Evolutionary conservation across 2,113 vertebrate species (phyloP).

Genomic region (Sturnira hondurensis): DNA sequence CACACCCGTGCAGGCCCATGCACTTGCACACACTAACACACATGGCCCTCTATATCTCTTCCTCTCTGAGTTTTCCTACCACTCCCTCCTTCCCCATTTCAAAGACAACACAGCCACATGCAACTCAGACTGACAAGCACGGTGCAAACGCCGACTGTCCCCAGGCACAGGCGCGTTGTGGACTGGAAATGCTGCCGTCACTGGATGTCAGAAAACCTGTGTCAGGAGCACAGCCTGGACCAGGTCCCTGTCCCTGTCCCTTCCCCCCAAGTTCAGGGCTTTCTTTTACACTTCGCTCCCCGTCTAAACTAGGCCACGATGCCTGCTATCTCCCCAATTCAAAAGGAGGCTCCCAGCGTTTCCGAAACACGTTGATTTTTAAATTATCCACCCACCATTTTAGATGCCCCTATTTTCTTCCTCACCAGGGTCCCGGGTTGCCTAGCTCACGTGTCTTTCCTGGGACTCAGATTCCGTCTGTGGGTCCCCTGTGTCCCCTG

Average conservation of each 20-base stretch:
- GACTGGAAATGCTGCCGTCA: fast-evolving
- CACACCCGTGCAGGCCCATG: too few species aligned
- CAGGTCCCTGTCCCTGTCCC: too few species aligned
- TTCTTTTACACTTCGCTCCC: neutral
- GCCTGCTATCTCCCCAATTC: neutral
- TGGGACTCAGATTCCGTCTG: neutral
- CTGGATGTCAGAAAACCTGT: too few species aligned
- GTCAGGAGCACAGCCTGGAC: neutral
- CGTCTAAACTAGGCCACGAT: neutral
- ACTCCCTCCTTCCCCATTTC: neutral
- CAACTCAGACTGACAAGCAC: neutral
- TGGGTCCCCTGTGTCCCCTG: neutral
- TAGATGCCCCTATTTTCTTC: neutral
- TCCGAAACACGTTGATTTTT: neutral
- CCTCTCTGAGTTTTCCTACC: neutral
- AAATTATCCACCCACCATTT: neutral
- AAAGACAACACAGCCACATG: neutral
- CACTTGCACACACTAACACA: too few species aligned
- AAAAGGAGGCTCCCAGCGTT: neutral
- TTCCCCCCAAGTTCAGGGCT: neutral
- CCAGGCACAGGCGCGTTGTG: neutral
- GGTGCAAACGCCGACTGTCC: neutral
- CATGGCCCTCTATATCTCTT: neutral
- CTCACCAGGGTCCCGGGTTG: neutral
- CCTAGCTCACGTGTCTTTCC: neutral